Evolutionary conservation across 2,113 vertebrate genomes (phyloP).

Genomic region (Chinchilla lanigera): DNA sequence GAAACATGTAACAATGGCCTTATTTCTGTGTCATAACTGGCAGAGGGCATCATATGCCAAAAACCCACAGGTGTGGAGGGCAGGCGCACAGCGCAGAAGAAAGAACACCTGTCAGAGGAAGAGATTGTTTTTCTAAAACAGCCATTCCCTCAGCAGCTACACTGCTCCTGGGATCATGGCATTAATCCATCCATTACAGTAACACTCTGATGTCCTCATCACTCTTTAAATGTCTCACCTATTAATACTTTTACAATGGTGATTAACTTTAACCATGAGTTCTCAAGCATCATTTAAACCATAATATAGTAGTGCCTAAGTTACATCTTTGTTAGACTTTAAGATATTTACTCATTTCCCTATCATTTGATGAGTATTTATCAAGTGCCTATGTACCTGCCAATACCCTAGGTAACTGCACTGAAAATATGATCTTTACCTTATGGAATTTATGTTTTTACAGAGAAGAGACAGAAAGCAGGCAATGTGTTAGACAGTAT

Average conservation of each 20-base stretch:
- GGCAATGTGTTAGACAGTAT: neutral
- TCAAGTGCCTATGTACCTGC: neutral
- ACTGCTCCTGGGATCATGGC: neutral
- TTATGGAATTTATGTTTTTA: conserved; percentile 22
- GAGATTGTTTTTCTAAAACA: neutral
- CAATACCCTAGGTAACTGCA: neutral
- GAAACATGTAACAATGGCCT: neutral
- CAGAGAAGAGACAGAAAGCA: neutral
- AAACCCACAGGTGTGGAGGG: neutral
- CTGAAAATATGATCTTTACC: neutral
- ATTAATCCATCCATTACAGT: neutral
- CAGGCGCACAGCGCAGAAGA: neutral
- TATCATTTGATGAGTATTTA: neutral
- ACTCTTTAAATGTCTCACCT: neutral
- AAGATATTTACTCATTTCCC: neutral
- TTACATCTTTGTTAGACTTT: neutral
- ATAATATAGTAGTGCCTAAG: neutral
- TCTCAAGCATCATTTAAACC: neutral
- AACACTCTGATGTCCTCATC: neutral
- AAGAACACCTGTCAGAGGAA: neutral
- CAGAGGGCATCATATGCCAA: neutral
- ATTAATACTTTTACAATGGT: neutral
- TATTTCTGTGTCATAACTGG: neutral
- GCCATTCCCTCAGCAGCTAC: too few relatives aligned
- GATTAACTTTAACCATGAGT: neutral